Evolutionary conservation across 2,888 invertebrate genomes (phyloP).

Genomic region (Stenichneumon culpator): DNA sequence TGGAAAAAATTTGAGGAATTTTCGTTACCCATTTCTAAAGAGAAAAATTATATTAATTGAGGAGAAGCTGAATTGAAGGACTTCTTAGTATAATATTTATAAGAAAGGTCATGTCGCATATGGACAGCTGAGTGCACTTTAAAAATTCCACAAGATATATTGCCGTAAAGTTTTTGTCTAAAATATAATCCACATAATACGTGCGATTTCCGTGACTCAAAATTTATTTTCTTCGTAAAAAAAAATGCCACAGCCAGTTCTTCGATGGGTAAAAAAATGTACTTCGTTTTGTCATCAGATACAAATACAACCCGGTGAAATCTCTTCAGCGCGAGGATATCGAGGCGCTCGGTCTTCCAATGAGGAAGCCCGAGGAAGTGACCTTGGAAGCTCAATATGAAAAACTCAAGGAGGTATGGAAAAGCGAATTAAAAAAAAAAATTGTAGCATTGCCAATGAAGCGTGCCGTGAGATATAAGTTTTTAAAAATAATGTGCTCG

Average conservation of each 20-base stretch:
- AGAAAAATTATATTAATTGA: not conserved
- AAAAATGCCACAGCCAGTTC: not conserved
- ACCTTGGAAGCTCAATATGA: constrained; percentile 62
- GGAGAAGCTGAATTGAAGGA: not conserved
- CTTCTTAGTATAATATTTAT: not conserved
- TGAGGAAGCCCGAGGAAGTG: constrained; percentile 51
- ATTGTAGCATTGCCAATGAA: not conserved
- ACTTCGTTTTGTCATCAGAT: constrained; percentile 30
- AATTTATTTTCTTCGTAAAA: not conserved
- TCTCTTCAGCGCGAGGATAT: constrained; percentile 7
- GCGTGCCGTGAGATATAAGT: not conserved
- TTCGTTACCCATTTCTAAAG: too few species aligned
- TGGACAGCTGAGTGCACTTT: not conserved
- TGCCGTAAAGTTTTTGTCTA: not conserved
- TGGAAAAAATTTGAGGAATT: too few species aligned
- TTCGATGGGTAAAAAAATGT: too few species aligned
- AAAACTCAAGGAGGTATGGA: constrained; percentile 51
- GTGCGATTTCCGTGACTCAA: not conserved
- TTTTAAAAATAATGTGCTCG: not conserved
- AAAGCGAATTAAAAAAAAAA: not conserved
- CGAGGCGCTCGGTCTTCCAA: constrained; percentile 16
- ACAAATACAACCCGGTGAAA: constrained; percentile 38
- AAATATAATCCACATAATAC: not conserved
- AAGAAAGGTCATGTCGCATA: not conserved
- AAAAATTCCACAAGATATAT: not conserved